phyloP scores from a whole-genome alignment of 2,113 vertebrate genomes.

The Microcebus jonahi region DNA sequence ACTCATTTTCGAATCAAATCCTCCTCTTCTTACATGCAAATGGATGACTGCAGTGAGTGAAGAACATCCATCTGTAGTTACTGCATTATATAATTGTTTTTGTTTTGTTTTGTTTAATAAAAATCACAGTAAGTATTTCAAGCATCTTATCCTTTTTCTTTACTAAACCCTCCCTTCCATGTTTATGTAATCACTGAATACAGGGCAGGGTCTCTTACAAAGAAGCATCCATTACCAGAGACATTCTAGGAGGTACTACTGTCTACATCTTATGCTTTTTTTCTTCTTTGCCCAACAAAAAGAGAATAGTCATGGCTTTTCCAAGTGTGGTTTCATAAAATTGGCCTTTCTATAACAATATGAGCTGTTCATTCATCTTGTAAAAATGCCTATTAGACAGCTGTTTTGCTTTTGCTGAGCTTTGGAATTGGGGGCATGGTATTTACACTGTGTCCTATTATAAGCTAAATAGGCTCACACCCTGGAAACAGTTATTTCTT shows the following conservation, averaged over 20 bases:
- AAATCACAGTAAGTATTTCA: not conserved
- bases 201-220: not conserved
- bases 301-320: not conserved
- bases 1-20: not conserved
- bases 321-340: slow-evolving; percentile 45
- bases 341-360: slow-evolving; percentile 40
- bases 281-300: not conserved
- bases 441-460: slow-evolving; percentile 51
- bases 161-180: not conserved
- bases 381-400: slow-evolving; percentile 62
- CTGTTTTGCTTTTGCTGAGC: slow-evolving; percentile 62
- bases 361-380: slow-evolving; percentile 46
- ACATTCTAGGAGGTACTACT: not conserved
- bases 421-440: not conserved
- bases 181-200: not conserved
- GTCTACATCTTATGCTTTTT: not conserved
- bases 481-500: slow-evolving; percentile 54
- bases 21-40: not conserved
- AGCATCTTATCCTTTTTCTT: not conserved
- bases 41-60: not conserved
- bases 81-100: not conserved
- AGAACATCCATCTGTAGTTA: not conserved
- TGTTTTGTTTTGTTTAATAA: not conserved
- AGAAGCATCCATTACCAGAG: not conserved
- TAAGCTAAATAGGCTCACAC: slow-evolving; percentile 53